Evolutionary conservation across 2,113 vertebrate genomes (phyloP).

Genomic region (Ictidomys tridecemlineatus): DNA sequence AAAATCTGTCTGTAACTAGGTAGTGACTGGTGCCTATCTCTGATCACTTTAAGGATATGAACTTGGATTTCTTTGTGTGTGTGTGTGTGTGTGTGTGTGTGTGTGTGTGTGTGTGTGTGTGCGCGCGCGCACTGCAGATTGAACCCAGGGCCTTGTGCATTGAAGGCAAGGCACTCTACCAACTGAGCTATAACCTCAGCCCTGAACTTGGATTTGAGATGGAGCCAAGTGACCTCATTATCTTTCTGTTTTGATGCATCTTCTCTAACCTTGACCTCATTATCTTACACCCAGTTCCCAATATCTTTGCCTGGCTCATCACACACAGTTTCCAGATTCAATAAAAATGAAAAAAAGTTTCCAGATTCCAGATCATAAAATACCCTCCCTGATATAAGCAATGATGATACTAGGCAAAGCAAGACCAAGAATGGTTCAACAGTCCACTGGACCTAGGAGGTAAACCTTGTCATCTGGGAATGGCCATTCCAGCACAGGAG

Average conservation of each 20-base stretch:
- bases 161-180: no score
- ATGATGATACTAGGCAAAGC: conserved; percentile 3
- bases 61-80: background rate
- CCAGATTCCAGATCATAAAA: background rate
- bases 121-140: no score
- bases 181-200: no score
- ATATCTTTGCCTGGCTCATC: background rate
- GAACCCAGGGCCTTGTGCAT: no score
- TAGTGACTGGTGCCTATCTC: background rate
- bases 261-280: background rate
- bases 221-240: background rate
- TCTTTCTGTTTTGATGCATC: background rate
- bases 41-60: background rate
- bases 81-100: no score
- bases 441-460: background rate
- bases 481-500: conserved; percentile 20
- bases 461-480: conserved; percentile 43
- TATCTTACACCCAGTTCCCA: background rate
- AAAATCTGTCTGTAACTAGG: background rate
- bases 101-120: no score
- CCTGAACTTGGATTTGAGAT: background rate
- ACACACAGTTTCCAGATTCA: background rate
- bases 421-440: conserved; percentile 19
- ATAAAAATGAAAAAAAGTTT: background rate
- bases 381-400: background rate